Percentiles rank a stretch among this genome's conserved stretches.
Conservation (phyloP, 1,140 invertebrate genomes). For the Phenacoccus solenopsis region DNA sequence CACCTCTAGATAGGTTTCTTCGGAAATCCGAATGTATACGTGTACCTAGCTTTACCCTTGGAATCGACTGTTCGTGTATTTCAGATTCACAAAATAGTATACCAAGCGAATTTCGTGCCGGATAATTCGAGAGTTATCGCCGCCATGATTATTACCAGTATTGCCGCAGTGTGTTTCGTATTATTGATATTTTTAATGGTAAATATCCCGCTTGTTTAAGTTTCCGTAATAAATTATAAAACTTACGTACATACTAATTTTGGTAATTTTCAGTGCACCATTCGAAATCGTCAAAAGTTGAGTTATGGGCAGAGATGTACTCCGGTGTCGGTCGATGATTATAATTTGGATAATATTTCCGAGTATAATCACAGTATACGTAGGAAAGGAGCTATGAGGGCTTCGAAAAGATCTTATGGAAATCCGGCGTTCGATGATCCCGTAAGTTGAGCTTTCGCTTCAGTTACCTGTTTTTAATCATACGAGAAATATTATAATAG, state of each 20-base stretch:
- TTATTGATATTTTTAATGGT: conserved; percentile 51
- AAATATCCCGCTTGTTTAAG: conserved; percentile 30
- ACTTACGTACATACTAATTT: background rate
- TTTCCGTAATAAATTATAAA: background rate
- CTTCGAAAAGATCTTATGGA: conserved; percentile 74
- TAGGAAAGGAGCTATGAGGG: conserved; percentile 47
- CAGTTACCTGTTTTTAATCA: background rate
- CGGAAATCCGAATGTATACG: background rate
- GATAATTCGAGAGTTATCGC: conserved; percentile 35
- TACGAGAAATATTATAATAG: background rate
- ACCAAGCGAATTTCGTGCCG: background rate
- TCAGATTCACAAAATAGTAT: conserved; percentile 11
- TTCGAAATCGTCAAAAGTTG: conserved; percentile 54
- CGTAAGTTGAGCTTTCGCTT: conserved; percentile 37
- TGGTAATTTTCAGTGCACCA: conserved; percentile 42
- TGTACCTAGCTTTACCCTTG: background rate
- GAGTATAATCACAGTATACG: conserved; percentile 62
- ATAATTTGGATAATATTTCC: conserved; percentile 77
- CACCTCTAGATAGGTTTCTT: background rate
- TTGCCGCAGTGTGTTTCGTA: conserved; percentile 42
- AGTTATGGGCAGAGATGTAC: conserved; percentile 73
- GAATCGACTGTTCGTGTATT: background rate
- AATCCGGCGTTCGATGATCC: conserved; percentile 87
- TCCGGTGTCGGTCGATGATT: conserved; percentile 73
- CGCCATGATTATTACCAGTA: conserved; percentile 39